Conservation (phyloP, 1,140 invertebrate genomes). For the Coelopa frigida region DNA sequence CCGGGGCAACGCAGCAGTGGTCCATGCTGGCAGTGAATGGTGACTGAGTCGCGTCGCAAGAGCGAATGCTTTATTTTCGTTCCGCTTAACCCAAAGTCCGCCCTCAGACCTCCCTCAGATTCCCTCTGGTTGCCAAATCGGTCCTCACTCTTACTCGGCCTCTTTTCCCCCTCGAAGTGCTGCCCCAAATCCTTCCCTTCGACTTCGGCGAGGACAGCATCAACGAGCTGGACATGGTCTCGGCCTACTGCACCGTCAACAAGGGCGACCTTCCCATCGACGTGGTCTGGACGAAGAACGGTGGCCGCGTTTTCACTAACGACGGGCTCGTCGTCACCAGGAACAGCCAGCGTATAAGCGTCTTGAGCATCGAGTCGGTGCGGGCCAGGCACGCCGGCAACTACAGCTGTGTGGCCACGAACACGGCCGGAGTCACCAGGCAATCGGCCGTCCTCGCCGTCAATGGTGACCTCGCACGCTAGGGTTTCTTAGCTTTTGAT, state of each 20-base stretch:
- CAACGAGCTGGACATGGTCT: conserved; percentile 58
- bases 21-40: conserved; percentile 61
- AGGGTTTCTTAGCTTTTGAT: conserved; percentile 1
- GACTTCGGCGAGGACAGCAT: conserved; percentile 58
- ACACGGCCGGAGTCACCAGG: conserved; percentile 62
- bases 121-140: not conserved
- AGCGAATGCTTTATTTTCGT: not conserved
- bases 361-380: conserved; percentile 59
- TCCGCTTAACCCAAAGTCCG: not conserved
- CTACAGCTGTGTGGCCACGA: conserved; percentile 67
- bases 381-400: conserved; percentile 58
- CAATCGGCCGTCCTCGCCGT: conserved; percentile 61
- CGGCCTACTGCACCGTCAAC: conserved; percentile 66
- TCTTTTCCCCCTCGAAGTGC: conserved; percentile 43
- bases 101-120: not conserved
- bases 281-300: conserved; percentile 59
- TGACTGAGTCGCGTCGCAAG: conserved; percentile 21
- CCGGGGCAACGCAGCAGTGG: conserved; percentile 61
- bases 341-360: conserved; percentile 58
- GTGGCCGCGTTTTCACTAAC: conserved; percentile 35
- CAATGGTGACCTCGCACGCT: conserved; percentile 52
- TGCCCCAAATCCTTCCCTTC: conserved; percentile 58
- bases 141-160: not conserved
- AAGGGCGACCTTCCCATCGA: conserved; percentile 77
- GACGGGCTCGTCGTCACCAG: conserved; percentile 50